Conservation (phyloP, 2,888 invertebrate species). For the Antitype chi region DNA sequence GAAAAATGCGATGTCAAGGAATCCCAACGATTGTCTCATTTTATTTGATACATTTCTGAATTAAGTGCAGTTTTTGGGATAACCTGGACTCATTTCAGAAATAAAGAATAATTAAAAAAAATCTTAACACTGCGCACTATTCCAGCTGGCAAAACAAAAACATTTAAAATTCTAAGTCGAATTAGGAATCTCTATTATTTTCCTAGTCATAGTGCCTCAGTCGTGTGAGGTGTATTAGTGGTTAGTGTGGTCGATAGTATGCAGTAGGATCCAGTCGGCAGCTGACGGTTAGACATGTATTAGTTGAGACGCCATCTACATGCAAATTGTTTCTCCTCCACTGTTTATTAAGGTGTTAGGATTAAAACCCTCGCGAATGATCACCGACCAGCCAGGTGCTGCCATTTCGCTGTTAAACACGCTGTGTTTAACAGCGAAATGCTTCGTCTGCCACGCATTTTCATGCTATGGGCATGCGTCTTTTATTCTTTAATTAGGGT, state of each 20-base stretch:
- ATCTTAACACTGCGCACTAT: background rate
- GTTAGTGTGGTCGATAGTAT: constrained; percentile 82
- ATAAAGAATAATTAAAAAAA: background rate
- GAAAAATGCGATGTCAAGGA: background rate
- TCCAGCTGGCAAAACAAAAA: background rate
- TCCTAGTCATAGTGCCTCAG: constrained; percentile 69
- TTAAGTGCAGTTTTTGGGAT: background rate
- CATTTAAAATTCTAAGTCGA: background rate
- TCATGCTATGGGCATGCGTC: constrained; percentile 1
- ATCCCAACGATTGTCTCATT: background rate
- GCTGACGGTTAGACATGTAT: constrained; percentile 82
- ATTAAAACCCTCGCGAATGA: constrained; percentile 67
- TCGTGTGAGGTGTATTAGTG: constrained; percentile 78
- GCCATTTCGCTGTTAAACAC: too few species aligned
- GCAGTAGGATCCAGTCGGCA: constrained; percentile 86
- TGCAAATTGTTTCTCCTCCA: constrained; percentile 79
- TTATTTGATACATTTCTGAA: background rate
- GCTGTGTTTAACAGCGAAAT: constrained; percentile 50
- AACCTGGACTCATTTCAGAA: background rate
- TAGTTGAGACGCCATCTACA: constrained; percentile 82
- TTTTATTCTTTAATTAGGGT: constrained; percentile 36
- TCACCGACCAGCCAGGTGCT: constrained; percentile 20
- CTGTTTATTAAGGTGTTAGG: constrained; percentile 77
- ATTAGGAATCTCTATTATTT: constrained; percentile 64
- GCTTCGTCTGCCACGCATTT: constrained; percentile 18